Evolutionary conservation across 2,797 vertebrate genomes (phyloP), one percentile per base, ranked within the genome.

Genomic region (Falco concolor): DNA sequence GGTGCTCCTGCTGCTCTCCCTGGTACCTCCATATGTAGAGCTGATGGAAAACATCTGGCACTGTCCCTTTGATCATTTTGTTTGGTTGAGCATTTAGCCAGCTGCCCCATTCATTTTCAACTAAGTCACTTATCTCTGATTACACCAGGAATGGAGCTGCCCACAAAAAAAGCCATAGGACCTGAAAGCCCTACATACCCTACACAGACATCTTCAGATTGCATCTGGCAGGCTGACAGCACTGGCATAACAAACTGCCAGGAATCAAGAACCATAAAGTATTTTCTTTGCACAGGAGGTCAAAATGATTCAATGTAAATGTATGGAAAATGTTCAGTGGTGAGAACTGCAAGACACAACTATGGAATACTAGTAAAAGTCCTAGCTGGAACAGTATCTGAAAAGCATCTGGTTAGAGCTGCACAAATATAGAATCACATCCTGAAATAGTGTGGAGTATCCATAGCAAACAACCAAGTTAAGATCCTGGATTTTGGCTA

Each of bases 11-110:
- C 96, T 97, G 97, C 96, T 97, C 49, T 96, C 90, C 25, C 95
- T 90, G 96, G 87, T 96, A 84, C 87, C 91, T 96, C 96, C 91
- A 87, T 96, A 78, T 96, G 96, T 49, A 95, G 82, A 93, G 83
- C 84, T 97, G 94, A 95, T 98, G 94, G 96, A 95, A 96, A 98
- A 97, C 97, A 97, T 98, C 97, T 98, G 98, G 97, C 61, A 36
- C 63, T 47, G 77, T 94, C 94, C 81, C 96, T 98, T 98, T 98
- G 97, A 98, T 97, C 91, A 15, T 89, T 91, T 93, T 91, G 60
- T 97, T 97, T 94, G 89, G 80, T 89, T 94, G 92, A 97, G 95
- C 95, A 87, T 98, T 98, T 98, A 97, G 96, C 96, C 97, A 96
- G 96, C 96, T 98, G 96, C 87, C 94, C 63, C 84, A 70, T 96